These are phyloP conservation scores for Heliconius sara DNA, from an alignment of 2,888 invertebrate species.

Conservation along the genomic window DNA sequence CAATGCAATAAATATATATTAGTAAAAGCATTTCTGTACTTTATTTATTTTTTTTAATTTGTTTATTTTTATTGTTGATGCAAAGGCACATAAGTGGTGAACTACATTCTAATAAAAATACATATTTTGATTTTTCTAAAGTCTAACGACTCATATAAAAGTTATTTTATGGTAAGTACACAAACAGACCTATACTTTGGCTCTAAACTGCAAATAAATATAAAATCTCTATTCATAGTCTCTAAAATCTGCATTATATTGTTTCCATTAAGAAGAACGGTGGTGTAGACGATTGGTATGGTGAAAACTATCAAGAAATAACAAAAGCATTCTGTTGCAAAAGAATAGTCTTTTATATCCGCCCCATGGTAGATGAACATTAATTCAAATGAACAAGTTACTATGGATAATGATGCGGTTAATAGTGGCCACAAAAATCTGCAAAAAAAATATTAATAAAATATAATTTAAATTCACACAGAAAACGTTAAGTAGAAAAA, in stretches of 20 bases:
- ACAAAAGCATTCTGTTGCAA: conserved; percentile 67
- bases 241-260: conserved; percentile 55
- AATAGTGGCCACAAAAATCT: conserved; percentile 62
- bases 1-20: too few relatives aligned
- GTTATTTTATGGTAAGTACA: too few relatives aligned
- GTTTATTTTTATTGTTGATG: too few relatives aligned
- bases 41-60: too few relatives aligned
- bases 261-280: conserved; percentile 53
- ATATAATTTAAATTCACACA: not conserved
- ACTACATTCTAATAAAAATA: too few relatives aligned
- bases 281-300: conserved; percentile 55
- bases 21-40: too few relatives aligned
- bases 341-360: conserved; percentile 55
- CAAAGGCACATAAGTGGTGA: too few relatives aligned
- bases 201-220: conserved; percentile 57
- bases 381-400: conserved; percentile 52
- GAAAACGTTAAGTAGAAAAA: not conserved
- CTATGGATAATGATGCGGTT: conserved; percentile 48
- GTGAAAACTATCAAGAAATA: conserved; percentile 60
- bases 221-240: conserved; percentile 63
- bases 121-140: too few relatives aligned
- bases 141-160: too few relatives aligned
- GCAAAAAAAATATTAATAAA: conserved; percentile 32
- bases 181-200: conserved; percentile 58
- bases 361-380: conserved; percentile 58